Evolutionary conservation across 1,140 invertebrate genomes (phyloP).

Genomic region (Drosophila sechellia): DNA sequence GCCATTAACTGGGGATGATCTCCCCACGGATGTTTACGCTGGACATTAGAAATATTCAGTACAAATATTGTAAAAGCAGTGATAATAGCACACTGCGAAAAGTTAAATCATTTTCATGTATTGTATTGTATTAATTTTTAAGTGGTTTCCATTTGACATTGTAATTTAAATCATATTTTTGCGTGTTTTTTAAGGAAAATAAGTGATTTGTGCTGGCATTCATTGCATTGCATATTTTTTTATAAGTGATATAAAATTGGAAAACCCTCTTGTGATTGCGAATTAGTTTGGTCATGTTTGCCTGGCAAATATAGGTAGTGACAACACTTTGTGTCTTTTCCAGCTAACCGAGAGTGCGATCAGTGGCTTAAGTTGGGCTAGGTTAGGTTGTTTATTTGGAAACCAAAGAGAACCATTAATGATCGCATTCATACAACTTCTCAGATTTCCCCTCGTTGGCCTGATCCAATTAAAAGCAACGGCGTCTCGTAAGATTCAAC

Average conservation of each 20-base stretch:
- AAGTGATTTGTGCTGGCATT: no score
- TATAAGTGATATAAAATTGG: conserved; percentile 5
- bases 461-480: conserved; percentile 66
- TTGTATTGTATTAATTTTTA: no score
- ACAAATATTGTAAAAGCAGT: conserved; percentile 47
- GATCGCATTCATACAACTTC: background rate
- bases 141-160: no score
- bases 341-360: conserved; percentile 37
- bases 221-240: background rate
- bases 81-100: background rate
- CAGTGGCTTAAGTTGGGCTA: conserved; percentile 38
- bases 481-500: conserved; percentile 47
- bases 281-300: conserved; percentile 41
- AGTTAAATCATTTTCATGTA: background rate
- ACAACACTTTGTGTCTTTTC: conserved; percentile 31
- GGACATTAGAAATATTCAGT: conserved; percentile 55
- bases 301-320: conserved; percentile 21
- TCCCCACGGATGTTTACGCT: conserved; percentile 43
- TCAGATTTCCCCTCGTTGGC: background rate
- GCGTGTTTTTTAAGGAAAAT: no score
- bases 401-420: background rate
- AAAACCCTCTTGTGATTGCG: conserved; percentile 35
- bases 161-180: background rate
- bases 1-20: conserved; percentile 22
- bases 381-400: conserved; percentile 21